These are phyloP conservation scores for Chaenogobius annularis DNA, from an alignment of 2,113 vertebrate genomes.

Conservation along the genomic window DNA sequence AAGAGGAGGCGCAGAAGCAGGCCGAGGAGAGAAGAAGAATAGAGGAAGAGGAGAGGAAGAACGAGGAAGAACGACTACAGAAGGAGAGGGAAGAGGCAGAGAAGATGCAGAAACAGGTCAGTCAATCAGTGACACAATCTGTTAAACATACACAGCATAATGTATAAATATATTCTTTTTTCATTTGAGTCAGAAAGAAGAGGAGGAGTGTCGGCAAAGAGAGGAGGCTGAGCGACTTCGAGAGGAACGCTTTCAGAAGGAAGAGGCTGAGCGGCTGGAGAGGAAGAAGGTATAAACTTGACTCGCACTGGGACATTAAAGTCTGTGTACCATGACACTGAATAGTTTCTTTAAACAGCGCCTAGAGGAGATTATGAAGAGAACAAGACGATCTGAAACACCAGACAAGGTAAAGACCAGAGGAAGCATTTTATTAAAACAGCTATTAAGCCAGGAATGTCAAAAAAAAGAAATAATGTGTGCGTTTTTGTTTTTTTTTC, in stretches of 20 bases:
- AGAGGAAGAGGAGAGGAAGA: slow-evolving; percentile 77
- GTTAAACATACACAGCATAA: too few relatives aligned
- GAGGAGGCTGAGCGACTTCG: slow-evolving; percentile 85
- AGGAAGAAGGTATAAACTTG: slow-evolving; percentile 87
- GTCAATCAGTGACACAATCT: neutral
- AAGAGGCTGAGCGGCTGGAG: slow-evolving; percentile 93
- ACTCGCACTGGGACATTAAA: neutral
- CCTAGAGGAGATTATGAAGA: slow-evolving; percentile 98
- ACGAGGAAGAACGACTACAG: slow-evolving; percentile 79
- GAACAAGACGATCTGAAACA: slow-evolving; percentile 87
- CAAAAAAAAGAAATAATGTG: slow-evolving; percentile 3
- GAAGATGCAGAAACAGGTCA: slow-evolving; percentile 87
- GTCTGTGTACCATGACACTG: neutral
- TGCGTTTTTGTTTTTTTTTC: slow-evolving; percentile 29
- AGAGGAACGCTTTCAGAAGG: slow-evolving; percentile 90
- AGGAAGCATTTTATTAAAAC: neutral
- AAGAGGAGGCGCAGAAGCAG: slow-evolving; percentile 82
- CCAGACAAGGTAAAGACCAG: slow-evolving; percentile 80
- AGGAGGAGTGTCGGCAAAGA: slow-evolving; percentile 87
- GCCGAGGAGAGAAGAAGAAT: slow-evolving; percentile 76
- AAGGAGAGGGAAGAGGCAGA: slow-evolving; percentile 82
- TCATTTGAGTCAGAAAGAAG: slow-evolving; percentile 73
- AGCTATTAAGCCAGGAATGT: slow-evolving; percentile 3
- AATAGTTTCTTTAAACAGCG: slow-evolving; percentile 73
- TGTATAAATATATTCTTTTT: neutral